Percentiles rank a stretch among this genome's conserved stretches.
Evolutionary conservation across 2,888 invertebrate species (phyloP).

Genomic region (Amphimallon solstitiale): DNA sequence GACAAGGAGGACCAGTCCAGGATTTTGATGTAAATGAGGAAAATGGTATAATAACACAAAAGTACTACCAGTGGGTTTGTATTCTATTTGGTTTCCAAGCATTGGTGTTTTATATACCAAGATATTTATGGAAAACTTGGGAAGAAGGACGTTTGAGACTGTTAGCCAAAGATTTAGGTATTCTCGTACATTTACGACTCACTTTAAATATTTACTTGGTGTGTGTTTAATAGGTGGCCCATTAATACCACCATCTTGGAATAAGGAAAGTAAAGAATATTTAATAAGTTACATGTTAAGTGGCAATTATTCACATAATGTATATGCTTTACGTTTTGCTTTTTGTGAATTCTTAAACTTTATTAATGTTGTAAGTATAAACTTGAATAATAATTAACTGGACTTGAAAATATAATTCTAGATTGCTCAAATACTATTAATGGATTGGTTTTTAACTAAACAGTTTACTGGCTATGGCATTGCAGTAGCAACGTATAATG

Average conservation of each 20-base stretch:
- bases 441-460: constrained; percentile 73
- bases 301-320: constrained; percentile 69
- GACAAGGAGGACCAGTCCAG: constrained; percentile 55
- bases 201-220: background rate
- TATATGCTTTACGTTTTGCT: constrained; percentile 74
- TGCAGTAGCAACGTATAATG: constrained; percentile 64
- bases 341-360: constrained; percentile 81
- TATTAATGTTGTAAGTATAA: constrained; percentile 74
- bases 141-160: constrained; percentile 73
- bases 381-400: too few relatives aligned
- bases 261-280: constrained; percentile 66
- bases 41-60: constrained; percentile 67
- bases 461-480: constrained; percentile 72
- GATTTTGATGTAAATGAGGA: constrained; percentile 4
- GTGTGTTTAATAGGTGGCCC: constrained; percentile 66
- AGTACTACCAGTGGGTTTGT: constrained; percentile 80
- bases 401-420: too few relatives aligned
- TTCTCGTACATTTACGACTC: too few relatives aligned
- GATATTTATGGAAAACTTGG: constrained; percentile 79
- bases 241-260: constrained; percentile 68
- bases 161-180: constrained; percentile 71
- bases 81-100: constrained; percentile 75
- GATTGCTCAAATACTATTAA: constrained; percentile 75
- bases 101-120: constrained; percentile 74
- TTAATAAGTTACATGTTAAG: constrained; percentile 69